A percentile compares a stretch with the other conserved stretches of the same genome.
These are phyloP conservation scores for Platysternon megacephalum DNA, from an alignment of 2,113 vertebrate genomes.

Conservation along the genomic window DNA sequence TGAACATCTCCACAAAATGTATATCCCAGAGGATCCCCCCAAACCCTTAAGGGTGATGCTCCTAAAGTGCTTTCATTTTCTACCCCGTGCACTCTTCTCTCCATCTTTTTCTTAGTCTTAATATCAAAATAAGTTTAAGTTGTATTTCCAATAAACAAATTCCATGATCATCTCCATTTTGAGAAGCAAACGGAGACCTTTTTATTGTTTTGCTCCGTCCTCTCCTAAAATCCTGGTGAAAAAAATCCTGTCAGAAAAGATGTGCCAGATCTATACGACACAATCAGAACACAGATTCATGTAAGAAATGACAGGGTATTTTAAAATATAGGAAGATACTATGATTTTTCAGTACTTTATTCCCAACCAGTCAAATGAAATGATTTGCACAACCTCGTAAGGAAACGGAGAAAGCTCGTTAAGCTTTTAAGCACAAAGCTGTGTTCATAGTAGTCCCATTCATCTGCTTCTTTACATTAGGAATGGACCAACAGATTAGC, in stretches of 20 bases:
- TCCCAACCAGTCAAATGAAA: background rate
- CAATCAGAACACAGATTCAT: background rate
- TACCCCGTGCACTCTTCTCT: background rate
- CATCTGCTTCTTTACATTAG: background rate
- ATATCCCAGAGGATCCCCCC: background rate
- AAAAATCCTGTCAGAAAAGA: background rate
- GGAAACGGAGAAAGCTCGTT: background rate
- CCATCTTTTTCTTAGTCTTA: background rate
- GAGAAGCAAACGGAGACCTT: background rate
- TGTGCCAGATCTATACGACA: rapidly evolving
- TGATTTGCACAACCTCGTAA: background rate
- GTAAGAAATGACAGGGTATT: background rate
- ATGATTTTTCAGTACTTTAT: background rate
- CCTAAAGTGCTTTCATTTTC: background rate
- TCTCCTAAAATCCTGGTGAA: background rate
- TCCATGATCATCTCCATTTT: background rate
- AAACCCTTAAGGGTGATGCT: background rate
- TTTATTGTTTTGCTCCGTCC: rapidly evolving
- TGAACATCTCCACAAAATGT: background rate
- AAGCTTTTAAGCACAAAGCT: background rate
- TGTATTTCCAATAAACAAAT: background rate
- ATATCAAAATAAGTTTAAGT: background rate
- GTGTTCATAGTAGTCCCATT: background rate
- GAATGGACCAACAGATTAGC: rapidly evolving
- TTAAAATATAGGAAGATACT: background rate